Percentiles rank a stretch among this genome's conserved stretches.
Conservation (phyloP, 1,140 invertebrate genomes). For the Ceratina japonica region DNA sequence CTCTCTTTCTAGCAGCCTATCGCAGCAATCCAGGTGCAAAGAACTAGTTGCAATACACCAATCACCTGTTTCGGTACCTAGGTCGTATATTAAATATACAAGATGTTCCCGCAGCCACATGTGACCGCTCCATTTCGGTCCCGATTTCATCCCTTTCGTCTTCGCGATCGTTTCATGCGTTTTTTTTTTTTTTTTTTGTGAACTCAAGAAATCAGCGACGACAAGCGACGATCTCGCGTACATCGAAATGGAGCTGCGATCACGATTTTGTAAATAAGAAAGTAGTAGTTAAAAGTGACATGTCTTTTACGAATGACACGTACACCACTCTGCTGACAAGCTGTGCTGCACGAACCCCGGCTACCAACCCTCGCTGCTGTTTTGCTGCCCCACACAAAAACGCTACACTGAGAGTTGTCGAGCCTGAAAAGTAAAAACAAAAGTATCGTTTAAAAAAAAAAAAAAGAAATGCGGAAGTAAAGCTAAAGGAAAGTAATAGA, state of each 20-base stretch:
- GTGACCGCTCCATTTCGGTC: constrained; percentile 59
- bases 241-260: constrained; percentile 65
- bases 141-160: too few relatives aligned
- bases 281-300: constrained; percentile 72
- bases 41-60: constrained; percentile 79
- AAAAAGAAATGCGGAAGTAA: constrained; percentile 30
- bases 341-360: constrained; percentile 80
- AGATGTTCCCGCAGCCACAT: constrained; percentile 54
- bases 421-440: constrained; percentile 25
- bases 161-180: not conserved
- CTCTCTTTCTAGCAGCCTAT: constrained; percentile 80
- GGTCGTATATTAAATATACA: constrained; percentile 64
- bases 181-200: too few relatives aligned
- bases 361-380: constrained; percentile 79
- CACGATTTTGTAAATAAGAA: constrained; percentile 73
- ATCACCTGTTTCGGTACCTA: constrained; percentile 76
- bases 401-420: constrained; percentile 73
- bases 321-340: constrained; percentile 80
- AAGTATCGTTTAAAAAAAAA: not conserved
- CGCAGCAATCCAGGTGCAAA: constrained; percentile 80
- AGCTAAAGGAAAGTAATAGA: not conserved
- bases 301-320: constrained; percentile 75
- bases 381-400: constrained; percentile 78
- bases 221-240: not conserved
- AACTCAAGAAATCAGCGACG: too few relatives aligned